These are phyloP conservation scores for Chiloscyllium plagiosum DNA, from an alignment of 2,113 vertebrate genomes.

Conservation along the genomic window DNA sequence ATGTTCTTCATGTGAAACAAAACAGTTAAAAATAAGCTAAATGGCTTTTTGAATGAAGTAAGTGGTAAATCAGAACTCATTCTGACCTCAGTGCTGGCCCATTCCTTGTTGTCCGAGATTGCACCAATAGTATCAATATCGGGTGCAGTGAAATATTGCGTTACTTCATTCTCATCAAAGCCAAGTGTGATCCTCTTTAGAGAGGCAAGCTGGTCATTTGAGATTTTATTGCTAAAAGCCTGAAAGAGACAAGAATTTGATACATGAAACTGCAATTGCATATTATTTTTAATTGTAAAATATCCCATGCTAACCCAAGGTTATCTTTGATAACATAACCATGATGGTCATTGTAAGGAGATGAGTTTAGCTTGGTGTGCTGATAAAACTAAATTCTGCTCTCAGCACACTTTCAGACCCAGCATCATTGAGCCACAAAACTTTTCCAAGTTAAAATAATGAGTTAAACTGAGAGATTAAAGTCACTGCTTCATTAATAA, in stretches of 20 bases:
- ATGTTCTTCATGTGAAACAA: neutral
- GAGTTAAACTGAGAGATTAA: too few relatives aligned
- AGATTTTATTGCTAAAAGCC: neutral
- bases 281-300: neutral
- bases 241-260: neutral
- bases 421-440: too few relatives aligned
- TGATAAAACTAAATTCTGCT: too few relatives aligned
- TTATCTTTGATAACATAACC: neutral
- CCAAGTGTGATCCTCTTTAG: neutral
- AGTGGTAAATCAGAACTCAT: neutral
- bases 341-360: neutral
- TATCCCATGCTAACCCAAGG: neutral
- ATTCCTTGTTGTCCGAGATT: neutral
- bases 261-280: neutral
- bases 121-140: slow-evolving; percentile 27
- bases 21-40: neutral
- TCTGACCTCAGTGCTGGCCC: neutral
- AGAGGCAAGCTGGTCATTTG: neutral
- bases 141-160: neutral
- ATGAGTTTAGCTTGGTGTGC: too few relatives aligned
- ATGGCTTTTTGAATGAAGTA: too few relatives aligned
- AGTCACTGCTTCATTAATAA: too few relatives aligned
- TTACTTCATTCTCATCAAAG: neutral
- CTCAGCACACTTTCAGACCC: too few relatives aligned
- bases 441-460: too few relatives aligned